phyloP scores from a whole-genome alignment of 1,140 invertebrate species.

The Rhagoletis zephyria region DNA sequence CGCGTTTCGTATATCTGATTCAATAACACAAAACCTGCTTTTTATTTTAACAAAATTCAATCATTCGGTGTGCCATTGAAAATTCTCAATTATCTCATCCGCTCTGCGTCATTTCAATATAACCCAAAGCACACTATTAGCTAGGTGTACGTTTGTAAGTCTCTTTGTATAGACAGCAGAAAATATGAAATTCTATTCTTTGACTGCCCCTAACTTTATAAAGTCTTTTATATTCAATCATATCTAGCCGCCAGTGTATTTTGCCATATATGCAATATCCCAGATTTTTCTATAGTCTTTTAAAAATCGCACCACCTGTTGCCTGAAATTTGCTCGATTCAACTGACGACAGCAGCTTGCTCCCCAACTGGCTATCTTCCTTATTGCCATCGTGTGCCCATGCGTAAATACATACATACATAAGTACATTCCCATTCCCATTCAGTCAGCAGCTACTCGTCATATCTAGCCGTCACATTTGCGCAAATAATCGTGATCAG shows the following conservation, averaged over 20 bases:
- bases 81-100: constrained; percentile 28
- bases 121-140: not conserved
- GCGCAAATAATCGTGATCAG: constrained; percentile 25
- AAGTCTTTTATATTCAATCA: too few species aligned
- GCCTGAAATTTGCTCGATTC: not conserved
- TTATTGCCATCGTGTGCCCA: not conserved
- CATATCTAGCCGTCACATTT: constrained; percentile 32
- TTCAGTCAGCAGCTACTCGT: constrained; percentile 31
- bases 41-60: too few species aligned
- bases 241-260: not conserved
- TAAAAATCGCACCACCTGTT: not conserved
- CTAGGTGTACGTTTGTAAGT: not conserved
- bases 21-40: too few species aligned
- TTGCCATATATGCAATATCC: too few species aligned
- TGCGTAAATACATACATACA: not conserved
- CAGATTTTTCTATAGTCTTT: too few species aligned
- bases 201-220: too few species aligned
- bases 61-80: too few species aligned
- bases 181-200: not conserved
- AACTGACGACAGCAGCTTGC: not conserved
- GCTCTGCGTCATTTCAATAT: not conserved
- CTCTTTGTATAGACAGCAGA: not conserved
- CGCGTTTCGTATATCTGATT: too few species aligned
- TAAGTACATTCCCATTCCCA: not conserved
- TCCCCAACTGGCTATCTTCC: not conserved